Evolutionary conservation across 2,888 invertebrate genomes (phyloP).

Genomic region (Nineta flava): DNA sequence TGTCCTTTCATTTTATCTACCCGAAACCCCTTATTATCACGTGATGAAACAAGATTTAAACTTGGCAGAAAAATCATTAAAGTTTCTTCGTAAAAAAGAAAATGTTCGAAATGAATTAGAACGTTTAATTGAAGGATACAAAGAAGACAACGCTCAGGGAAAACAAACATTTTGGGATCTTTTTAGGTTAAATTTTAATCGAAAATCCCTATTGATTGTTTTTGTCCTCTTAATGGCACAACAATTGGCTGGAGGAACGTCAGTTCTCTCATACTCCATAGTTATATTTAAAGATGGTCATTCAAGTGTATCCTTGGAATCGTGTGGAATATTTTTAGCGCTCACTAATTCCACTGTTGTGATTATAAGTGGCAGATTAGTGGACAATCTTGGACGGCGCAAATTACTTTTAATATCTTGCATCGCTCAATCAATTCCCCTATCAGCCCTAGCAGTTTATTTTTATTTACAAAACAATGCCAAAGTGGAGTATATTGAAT

Average conservation of each 20-base stretch:
- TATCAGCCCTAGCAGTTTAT: conserved; percentile 21
- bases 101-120: conserved; percentile 21
- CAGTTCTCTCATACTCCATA: conserved; percentile 37
- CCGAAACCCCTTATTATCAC: conserved; percentile 1
- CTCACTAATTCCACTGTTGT: conserved; percentile 36
- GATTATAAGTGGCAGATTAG: conserved; percentile 32
- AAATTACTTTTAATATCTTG: conserved; percentile 29
- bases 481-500: conserved; percentile 16
- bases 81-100: conserved; percentile 14
- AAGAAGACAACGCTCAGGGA: conserved; percentile 26
- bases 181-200: conserved; percentile 31
- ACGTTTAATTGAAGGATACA: conserved; percentile 19
- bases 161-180: conserved; percentile 28
- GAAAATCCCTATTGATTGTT: conserved; percentile 40
- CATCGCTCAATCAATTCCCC: conserved; percentile 19
- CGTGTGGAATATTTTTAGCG: not conserved
- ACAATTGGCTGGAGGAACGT: conserved; percentile 34
- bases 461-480: conserved; percentile 21
- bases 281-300: conserved; percentile 20
- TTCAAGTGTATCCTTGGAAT: conserved; percentile 21
- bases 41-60: not conserved
- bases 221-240: conserved; percentile 33
- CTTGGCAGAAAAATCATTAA: not conserved
- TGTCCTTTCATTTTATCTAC: not conserved
- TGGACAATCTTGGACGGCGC: conserved; percentile 31